Base-by-base conservation (phyloP, 2,797 vertebrate species). In the Sebastes reedi region DNA sequence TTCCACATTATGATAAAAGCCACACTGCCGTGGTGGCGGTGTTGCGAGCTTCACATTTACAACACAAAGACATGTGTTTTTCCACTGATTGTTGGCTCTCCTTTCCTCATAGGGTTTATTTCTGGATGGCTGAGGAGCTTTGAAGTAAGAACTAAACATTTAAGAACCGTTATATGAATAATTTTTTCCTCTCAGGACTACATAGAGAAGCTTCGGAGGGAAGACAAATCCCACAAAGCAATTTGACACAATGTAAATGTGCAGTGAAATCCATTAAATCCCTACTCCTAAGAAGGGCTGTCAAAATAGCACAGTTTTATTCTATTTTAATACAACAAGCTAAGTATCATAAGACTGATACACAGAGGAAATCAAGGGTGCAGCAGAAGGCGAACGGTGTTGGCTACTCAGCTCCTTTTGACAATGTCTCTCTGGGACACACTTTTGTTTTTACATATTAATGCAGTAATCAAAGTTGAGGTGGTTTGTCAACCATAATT, bases 1-100 rank as follows among this genome's bases (percentile, higher is more conserved):
- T 50, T 39, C 75, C 58, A 79, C 75, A 72, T 84, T 66, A 68
- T 69, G 71, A 90, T 76, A 72, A 79, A 82, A 88, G 36, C 42
- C 58, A 82, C 34, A n/a, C 72, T 79, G 82, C 72, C 46, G 62
- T 56, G 54, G 34, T 29, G 52, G 14, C 36, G 11, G 42, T 4
- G 54, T 24, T 30, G 55, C 0, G 0, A 60, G 79, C 25, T 10
- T 52, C 55, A 75, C 46, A 77, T 84, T 86, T 59, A 70, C 68
- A 82, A 80, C 72, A 88, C 72, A 84, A 68, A 83, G 81, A 75
- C 78, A 60, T 30, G 2, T 82, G 61, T 85, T 88, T 80, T 55
- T 32, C 67, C 60, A 32, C 76, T 27, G 69, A 81, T 34, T 72
- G 66, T 22, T 67, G 56, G 34, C 66, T 83, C 34, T 75, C 7